phyloP scores from a whole-genome alignment of 2,888 invertebrate genomes.

The Latrodectus elegans region DNA sequence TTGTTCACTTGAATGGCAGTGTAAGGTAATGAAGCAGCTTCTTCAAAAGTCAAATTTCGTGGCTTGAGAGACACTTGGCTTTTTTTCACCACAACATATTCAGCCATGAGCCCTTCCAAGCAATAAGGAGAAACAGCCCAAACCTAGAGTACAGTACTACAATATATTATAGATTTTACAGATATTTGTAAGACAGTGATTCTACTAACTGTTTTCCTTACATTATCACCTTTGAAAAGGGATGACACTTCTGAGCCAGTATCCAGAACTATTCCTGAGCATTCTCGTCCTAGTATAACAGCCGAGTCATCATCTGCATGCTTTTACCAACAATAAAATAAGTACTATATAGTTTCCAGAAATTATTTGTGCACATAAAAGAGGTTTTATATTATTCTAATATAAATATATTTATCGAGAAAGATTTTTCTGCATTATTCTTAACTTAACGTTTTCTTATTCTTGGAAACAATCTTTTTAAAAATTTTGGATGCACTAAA shows the following conservation, averaged over 20 bases:
- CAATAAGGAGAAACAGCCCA: constrained; percentile 80
- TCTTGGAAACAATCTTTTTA: no score
- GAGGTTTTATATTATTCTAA: no score
- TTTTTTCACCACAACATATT: constrained; percentile 78
- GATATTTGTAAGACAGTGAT: neutral
- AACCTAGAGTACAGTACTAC: constrained; percentile 23
- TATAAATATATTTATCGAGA: no score
- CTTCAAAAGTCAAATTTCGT: constrained; percentile 79
- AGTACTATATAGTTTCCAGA: neutral
- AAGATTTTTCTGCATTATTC: no score
- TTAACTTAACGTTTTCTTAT: no score
- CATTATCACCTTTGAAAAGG: constrained; percentile 81
- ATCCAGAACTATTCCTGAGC: constrained; percentile 80
- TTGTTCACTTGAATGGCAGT: constrained; percentile 79
- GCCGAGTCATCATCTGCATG: constrained; percentile 74
- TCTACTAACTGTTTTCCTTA: constrained; percentile 71
- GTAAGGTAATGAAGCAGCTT: constrained; percentile 80
- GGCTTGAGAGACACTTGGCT: constrained; percentile 77
- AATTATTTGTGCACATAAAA: neutral
- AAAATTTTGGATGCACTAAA: no score
- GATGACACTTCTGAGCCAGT: constrained; percentile 79
- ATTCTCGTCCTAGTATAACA: constrained; percentile 80
- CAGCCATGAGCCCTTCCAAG: constrained; percentile 79
- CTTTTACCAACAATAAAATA: constrained; percentile 6
- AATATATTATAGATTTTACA: neutral